These are phyloP conservation scores for Cetoscarus ocellatus DNA, from an alignment of 2,797 vertebrate species.

Conservation along the genomic window DNA sequence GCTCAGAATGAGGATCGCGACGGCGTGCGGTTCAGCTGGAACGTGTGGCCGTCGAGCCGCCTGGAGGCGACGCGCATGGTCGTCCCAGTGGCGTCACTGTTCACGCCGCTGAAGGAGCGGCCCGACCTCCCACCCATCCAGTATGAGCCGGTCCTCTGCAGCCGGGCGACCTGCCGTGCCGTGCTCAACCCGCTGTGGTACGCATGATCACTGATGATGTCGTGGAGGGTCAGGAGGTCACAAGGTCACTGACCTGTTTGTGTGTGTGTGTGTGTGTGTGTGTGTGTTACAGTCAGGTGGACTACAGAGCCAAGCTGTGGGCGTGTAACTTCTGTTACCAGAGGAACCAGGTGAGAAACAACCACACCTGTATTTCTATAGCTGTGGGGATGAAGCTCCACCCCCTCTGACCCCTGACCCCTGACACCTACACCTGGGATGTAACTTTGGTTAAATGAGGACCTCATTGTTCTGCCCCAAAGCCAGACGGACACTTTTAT, in stretches of 20 bases:
- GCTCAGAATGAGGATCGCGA: slow-evolving; percentile 97
- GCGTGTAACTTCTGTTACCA: slow-evolving; percentile 99
- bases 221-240: neutral
- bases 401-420: no score
- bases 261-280: neutral
- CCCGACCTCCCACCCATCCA: slow-evolving; percentile 96
- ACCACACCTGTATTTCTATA: no score
- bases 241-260: neutral
- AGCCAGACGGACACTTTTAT: no score
- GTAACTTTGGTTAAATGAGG: no score
- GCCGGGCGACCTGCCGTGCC: slow-evolving; percentile 94
- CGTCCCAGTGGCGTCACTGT: slow-evolving; percentile 92
- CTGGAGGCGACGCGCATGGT: slow-evolving; percentile 98
- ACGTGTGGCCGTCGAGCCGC: slow-evolving; percentile 98
- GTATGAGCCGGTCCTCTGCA: slow-evolving; percentile 96
- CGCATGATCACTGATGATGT: slow-evolving; percentile 7
- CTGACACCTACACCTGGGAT: no score
- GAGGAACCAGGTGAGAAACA: slow-evolving; percentile 98
- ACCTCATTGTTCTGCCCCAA: no score
- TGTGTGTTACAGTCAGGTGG: slow-evolving; percentile 90
- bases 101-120: slow-evolving; percentile 92
- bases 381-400: no score
- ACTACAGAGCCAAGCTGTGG: slow-evolving; percentile 98
- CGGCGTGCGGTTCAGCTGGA: slow-evolving; percentile 98
- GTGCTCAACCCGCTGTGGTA: slow-evolving; percentile 98